Evolutionary conservation across 2,797 vertebrate genomes (phyloP), one percentile per base, ranked within the genome.

Genomic region (Erpetoichthys calabaricus): DNA sequence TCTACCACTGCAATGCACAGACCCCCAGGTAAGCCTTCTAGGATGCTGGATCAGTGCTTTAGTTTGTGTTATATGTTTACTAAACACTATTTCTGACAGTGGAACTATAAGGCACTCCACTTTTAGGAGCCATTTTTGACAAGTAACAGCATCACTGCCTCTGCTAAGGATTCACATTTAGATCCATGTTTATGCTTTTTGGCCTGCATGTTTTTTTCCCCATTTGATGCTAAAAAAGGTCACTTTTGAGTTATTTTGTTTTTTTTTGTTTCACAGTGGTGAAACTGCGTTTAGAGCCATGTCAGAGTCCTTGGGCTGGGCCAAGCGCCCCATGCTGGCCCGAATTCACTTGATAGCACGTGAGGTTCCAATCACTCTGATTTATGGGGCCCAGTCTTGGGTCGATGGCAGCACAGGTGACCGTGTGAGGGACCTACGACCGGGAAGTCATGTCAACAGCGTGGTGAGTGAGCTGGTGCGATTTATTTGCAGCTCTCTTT

Each of bases 1-100:
- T 95, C 68, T 95, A 95, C 70, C 92, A 95, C 78, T 93, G 92
- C 65, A 95, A 95, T 1, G 92, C 92, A 2, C 91, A 95, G 73
- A 85, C 75, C 4, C 90, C 91, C 4, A 95, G 91, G 92, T 92
- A 64, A 74, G 56, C 4, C 25, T 4, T 8, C 1, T 5, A 4
- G 53, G 5, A 8, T 4, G 43, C 41, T 7, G 3, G 1, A 52
- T 8, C 51, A 9, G 5, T 5, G 42, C 4, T 5, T 41, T 41
- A 52, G 51, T 52, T 9, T 5, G 7, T 4, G 5, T 9, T 5
- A 7, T 9, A 52, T 9, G 1, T 25, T 25, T 25, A 25, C 25
- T 25, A 25, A 2, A 25, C 25, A 25, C 25, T 25, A 25, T 25
- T 25, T 25, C 25, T 25, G 25, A 25, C 25, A 25, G 25, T 25